A percentile compares a stretch with the other conserved stretches of the same genome.
Conservation (phyloP, 2,113 vertebrate genomes). For the Puntigrus tetrazona region DNA sequence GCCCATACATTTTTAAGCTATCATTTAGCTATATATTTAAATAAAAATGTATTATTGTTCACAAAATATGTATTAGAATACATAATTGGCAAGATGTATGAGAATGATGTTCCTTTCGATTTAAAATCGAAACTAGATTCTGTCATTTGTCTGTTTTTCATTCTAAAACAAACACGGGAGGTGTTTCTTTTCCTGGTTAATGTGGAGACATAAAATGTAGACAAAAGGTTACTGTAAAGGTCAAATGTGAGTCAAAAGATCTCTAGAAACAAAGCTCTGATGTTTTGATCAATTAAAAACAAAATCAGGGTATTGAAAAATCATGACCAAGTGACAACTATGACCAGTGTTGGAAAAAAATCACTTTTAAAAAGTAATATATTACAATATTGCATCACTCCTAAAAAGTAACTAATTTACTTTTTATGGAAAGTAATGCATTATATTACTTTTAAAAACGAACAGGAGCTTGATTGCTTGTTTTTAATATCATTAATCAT, state of each 20-base stretch:
- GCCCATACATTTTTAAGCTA: neutral
- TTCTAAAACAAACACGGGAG: neutral
- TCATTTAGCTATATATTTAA: neutral
- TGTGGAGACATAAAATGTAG: neutral
- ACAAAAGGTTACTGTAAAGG: slow-evolving; percentile 1
- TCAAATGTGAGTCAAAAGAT: neutral
- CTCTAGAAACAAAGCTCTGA: neutral
- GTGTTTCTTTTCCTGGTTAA: neutral
- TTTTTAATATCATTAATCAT: too few relatives aligned
- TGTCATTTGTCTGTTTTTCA: neutral
- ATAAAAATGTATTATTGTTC: neutral
- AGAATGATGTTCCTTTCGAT: neutral
- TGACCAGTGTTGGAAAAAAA: too few relatives aligned
- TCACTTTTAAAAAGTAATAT: too few relatives aligned
- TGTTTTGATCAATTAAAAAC: neutral
- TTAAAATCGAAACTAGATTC: neutral
- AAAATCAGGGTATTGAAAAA: too few relatives aligned
- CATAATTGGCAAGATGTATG: neutral
- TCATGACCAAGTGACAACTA: neutral
- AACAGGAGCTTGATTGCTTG: too few relatives aligned
- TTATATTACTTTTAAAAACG: too few relatives aligned
- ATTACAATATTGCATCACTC: too few relatives aligned
- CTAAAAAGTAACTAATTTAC: too few relatives aligned
- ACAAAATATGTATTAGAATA: neutral
- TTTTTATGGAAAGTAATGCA: too few relatives aligned